Evolutionary conservation across 2,888 invertebrate genomes (phyloP).

Genomic region (Embidobia sp.): DNA sequence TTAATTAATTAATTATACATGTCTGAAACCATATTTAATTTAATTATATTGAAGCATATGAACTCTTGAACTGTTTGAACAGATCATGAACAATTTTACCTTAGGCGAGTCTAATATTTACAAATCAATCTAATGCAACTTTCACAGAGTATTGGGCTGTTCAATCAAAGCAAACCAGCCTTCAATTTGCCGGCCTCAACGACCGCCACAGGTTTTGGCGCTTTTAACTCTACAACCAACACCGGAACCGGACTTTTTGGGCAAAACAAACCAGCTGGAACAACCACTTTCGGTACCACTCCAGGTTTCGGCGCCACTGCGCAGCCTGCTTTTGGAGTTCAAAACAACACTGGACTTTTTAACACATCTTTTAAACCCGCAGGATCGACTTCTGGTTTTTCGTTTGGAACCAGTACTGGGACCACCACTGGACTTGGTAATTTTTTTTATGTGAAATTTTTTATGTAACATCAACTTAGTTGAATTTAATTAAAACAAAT

Average conservation of each 20-base stretch:
- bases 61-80: too few species aligned
- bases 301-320: slow-evolving; percentile 73
- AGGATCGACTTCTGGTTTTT: slow-evolving; percentile 78
- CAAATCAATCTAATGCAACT: too few species aligned
- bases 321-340: slow-evolving; percentile 59
- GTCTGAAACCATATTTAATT: background rate
- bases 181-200: slow-evolving; percentile 77
- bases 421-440: slow-evolving; percentile 76
- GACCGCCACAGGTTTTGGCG: slow-evolving; percentile 81
- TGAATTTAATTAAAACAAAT: too few species aligned
- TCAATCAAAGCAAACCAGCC: slow-evolving; percentile 81
- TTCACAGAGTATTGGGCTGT: slow-evolving; percentile 70
- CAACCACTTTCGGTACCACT: slow-evolving; percentile 80
- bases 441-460: too few species aligned
- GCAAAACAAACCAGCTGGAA: slow-evolving; percentile 79
- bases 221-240: slow-evolving; percentile 79
- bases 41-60: background rate
- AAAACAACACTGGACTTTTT: slow-evolving; percentile 77
- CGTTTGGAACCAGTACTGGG: slow-evolving; percentile 75
- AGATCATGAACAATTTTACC: too few species aligned
- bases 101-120: too few species aligned
- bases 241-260: slow-evolving; percentile 82
- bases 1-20: too few species aligned
- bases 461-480: too few species aligned
- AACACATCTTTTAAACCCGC: slow-evolving; percentile 82